phyloP scores from a whole-genome alignment of 2,113 vertebrate species.

The Struthio camelus region DNA sequence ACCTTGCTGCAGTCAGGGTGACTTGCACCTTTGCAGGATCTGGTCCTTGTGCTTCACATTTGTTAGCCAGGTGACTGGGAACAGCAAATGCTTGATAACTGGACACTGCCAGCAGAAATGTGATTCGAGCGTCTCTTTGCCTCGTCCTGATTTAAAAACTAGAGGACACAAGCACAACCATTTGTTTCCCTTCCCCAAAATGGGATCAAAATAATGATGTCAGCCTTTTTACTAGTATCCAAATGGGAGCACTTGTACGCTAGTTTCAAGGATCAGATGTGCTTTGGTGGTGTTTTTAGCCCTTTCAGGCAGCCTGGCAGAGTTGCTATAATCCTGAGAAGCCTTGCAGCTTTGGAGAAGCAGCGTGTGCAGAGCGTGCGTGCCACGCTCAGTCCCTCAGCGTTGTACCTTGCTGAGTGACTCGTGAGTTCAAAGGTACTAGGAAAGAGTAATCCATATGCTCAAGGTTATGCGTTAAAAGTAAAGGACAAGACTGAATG shows the following conservation, averaged over 20 bases:
- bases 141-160: neutral
- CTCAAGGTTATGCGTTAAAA: neutral
- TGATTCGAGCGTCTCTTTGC: neutral
- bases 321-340: neutral
- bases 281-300: neutral
- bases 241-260: neutral
- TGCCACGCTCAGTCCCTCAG: neutral
- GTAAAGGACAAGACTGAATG: neutral
- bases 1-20: neutral
- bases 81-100: neutral
- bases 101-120: neutral
- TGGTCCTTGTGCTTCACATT: neutral
- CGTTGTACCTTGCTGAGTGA: neutral
- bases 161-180: accelerated
- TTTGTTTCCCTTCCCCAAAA: neutral
- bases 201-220: neutral
- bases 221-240: neutral
- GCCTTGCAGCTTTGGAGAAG: neutral
- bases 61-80: accelerated
- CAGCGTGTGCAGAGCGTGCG: neutral
- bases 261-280: neutral
- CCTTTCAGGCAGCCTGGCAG: neutral
- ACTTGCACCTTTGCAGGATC: neutral
- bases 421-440: neutral
- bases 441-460: neutral